Base-by-base conservation (phyloP, 2,797 vertebrate species). In the Eulemur albifrons region DNA sequence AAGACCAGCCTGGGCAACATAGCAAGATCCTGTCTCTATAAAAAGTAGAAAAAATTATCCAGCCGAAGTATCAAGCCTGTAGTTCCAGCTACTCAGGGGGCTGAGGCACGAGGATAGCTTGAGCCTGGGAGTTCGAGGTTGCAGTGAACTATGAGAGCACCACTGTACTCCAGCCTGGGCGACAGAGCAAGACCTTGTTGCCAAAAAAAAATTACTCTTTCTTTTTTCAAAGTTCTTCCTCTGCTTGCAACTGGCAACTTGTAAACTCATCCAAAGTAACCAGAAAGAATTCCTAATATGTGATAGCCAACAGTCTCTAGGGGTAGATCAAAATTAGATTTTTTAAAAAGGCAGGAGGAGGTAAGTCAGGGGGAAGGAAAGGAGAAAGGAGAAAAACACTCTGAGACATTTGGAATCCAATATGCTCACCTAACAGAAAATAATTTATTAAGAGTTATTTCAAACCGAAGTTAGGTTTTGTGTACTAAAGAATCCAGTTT, bases 211-310 rank as follows among this genome's bases (percentile, higher is more conserved):
- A 87, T 57, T 89, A 69, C 7, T 80, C 82, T 95, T 92, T 75
- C 63, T 79, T 83, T 90, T 81, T 81, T 94, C 57, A 82, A 90
- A 40, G 13, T 67, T 81, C 67, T 69, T 90, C 94, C 48, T 43
- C 90, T 72, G 65, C n/a, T 85, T 93, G 52, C n/a, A 80, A 80
- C 5, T 61, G 57, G 45, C 65, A 72, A 59, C 65, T 79, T 73
- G 7, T 65, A 70, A 83, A 83, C 15, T 89, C 65, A 76, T 82
- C 61, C 69, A 23, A 21, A 88, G 63, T 67, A 76, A 88, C 21
- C 30, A 81, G n/a, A 77, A 12, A 91, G 63, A 77, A 81, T 76
- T 77, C 50, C 61, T 87, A 17, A 63, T 38, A 23, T 18, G 38
- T 23, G 77, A 85, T 6, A 38, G 76, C 13, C 50, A 91, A 73